Evolutionary conservation across 2,888 invertebrate species (phyloP), one percentile per base, ranked within the genome.

Genomic region (Lasius fuliginosus): DNA sequence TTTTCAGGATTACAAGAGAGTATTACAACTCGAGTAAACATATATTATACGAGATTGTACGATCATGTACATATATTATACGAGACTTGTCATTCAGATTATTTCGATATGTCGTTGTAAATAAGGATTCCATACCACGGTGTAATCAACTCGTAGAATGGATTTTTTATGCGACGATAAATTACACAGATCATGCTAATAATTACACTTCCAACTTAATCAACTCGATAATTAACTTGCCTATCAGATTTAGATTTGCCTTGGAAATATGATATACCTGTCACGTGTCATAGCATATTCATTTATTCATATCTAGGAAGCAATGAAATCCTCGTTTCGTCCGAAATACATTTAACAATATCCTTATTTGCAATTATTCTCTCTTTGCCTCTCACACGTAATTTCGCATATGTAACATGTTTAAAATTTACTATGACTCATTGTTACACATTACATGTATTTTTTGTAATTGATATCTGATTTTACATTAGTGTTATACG

Each of bases 161-260:
- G 27, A 46, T 56, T 84, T 84, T 73, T 84, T 58, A 30, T 69
- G 46, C 46, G 60, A 27, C 30, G n/a, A 36, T 23, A 73, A 84
- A 73, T 60, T 82, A 83, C 53, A 67, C 49, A 42, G 73, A 73
- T 62, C 69, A 67, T 42, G 12, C 40, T 53, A 60, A 42, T 82
- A 76, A 76, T 76, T 82, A 56, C 30, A 33, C 27, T 76, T 64
- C 53, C 42, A 56, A 33, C 23, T 77, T 82, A 76, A 76, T 82
- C 56, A 76, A 60, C 65, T n/a, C 23, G 27, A 46, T 82, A 46
- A 76, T 82, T 82, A 82, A 76, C 53, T 53, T 53, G 82, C 42
- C 56, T 53, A 62, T 42, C 42, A 56, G 53, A 64, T 65, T 53
- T 53, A 53, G n/a, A 53, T 53, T n/a, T 23, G 64, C 56, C n/a